These are phyloP conservation scores for Campoplex nolae DNA, from an alignment of 2,888 invertebrate genomes.

Conservation along the genomic window DNA sequence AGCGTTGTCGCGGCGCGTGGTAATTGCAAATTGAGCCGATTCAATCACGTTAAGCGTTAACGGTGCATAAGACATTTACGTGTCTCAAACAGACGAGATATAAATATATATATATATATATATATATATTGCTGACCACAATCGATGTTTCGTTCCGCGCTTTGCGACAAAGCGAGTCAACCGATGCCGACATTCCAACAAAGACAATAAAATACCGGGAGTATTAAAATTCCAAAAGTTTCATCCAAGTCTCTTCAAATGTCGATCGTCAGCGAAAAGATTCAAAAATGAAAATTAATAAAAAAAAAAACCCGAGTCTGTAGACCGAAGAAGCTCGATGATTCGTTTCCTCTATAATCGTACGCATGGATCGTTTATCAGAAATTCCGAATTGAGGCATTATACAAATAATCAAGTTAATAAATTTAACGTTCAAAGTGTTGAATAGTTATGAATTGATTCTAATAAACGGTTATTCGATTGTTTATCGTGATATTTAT, in stretches of 20 bases:
- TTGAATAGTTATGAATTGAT: background rate
- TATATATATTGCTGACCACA: constrained; percentile 26
- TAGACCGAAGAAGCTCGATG: too few relatives aligned
- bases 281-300: background rate
- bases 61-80: constrained; percentile 34
- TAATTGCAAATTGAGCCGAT: constrained; percentile 69
- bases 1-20: constrained; percentile 36
- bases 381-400: too few relatives aligned
- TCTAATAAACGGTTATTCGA: background rate
- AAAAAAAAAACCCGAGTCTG: too few relatives aligned
- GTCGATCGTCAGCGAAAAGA: background rate
- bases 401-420: background rate
- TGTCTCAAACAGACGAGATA: background rate
- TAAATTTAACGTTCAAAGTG: background rate
- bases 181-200: constrained; percentile 49
- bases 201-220: constrained; percentile 12
- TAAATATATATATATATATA: background rate
- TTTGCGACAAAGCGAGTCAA: constrained; percentile 36
- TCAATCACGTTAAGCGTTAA: constrained; percentile 55
- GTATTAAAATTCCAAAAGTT: background rate
- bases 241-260: background rate
- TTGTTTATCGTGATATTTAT: background rate
- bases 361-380: background rate
- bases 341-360: too few relatives aligned
- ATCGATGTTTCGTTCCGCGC: constrained; percentile 27